Evolutionary conservation across 1,140 invertebrate genomes (phyloP), one percentile per base, ranked within the genome.

Genomic region (Hyles euphorbiae): DNA sequence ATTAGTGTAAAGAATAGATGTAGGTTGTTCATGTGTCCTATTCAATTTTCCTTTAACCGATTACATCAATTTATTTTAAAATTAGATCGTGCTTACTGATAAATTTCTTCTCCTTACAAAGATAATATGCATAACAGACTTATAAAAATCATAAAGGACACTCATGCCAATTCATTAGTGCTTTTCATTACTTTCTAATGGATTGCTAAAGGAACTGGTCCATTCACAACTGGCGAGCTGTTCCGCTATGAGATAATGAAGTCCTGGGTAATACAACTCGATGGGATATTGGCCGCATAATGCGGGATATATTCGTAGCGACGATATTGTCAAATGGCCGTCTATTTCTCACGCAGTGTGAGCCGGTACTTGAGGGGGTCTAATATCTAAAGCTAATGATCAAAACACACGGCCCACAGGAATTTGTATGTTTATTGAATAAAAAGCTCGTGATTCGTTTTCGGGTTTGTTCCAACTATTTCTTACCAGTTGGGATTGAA

Each of bases 321-420:
- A 70, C 63, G 65, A 76, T 80, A 72, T 74, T 77, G 70, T 76
- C 74, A 77, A 80, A 80, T 77, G 70, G 65, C 62, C 58, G 60
- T 58, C 69, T 68, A 80, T 80, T 71, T 80, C 71, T 80, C 74
- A 80, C 73, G 63, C 73, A 71, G 77, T 77, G 56, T 72, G 73
- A 74, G 65, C 43, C 69, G 56, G 52, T 69, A 68, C 67, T 74
- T 60, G 63, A 61, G 67, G 72, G 71, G 66, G 67, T 69, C 70
- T 79, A 75, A 72, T 77, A 75, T 70, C 65, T 56, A 63, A 61
- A 65, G 61, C 66, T 70, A 73, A 75, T 76, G 72, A 79, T 79
- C 74, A 73, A 75, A 71, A 70, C 69, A 74, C 69, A 68, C 58
- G 61, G 58, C 45, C 65, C 63, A 69, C 58, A 72, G 65, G 66